phyloP scores from a whole-genome alignment of 2,888 invertebrate species.

The Encarsia formosa region DNA sequence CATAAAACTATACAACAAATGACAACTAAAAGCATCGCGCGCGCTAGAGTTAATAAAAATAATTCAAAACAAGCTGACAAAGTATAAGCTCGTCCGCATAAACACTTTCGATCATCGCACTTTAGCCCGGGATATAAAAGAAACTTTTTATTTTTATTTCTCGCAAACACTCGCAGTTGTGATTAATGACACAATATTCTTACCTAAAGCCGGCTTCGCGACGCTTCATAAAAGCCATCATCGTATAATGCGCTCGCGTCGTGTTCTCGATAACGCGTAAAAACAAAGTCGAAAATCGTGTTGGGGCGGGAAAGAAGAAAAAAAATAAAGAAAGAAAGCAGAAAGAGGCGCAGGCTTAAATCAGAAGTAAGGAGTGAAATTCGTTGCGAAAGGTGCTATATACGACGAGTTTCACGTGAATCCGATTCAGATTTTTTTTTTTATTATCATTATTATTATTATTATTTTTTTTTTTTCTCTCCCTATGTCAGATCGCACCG shows the following conservation, averaged over 20 bases:
- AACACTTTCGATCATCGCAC: too few relatives aligned
- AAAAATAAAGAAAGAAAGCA: slow-evolving; percentile 2
- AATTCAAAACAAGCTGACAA: too few relatives aligned
- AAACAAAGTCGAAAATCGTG: slow-evolving; percentile 26
- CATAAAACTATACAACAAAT: too few relatives aligned
- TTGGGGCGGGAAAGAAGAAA: slow-evolving; percentile 16
- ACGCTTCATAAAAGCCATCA: too few relatives aligned
- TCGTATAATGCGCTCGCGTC: not conserved
- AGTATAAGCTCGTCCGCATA: too few relatives aligned
- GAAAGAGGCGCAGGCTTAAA: slow-evolving; percentile 23
- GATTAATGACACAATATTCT: too few relatives aligned
- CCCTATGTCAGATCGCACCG: slow-evolving; percentile 7
- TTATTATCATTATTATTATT: not conserved
- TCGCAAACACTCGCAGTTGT: too few relatives aligned
- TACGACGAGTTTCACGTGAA: not conserved
- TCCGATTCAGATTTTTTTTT: not conserved
- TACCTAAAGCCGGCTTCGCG: too few relatives aligned
- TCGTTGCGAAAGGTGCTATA: slow-evolving; percentile 21
- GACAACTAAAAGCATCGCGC: too few relatives aligned
- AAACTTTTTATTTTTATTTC: too few relatives aligned
- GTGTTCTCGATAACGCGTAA: slow-evolving; percentile 15
- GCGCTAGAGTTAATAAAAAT: too few relatives aligned
- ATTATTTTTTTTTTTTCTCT: not conserved
- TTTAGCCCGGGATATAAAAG: too few relatives aligned
- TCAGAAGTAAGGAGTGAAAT: slow-evolving; percentile 24